Percentiles rank a stretch among this genome's conserved stretches.
Conservation (phyloP, 2,113 vertebrate genomes). For the Rhynchomys soricoides region DNA sequence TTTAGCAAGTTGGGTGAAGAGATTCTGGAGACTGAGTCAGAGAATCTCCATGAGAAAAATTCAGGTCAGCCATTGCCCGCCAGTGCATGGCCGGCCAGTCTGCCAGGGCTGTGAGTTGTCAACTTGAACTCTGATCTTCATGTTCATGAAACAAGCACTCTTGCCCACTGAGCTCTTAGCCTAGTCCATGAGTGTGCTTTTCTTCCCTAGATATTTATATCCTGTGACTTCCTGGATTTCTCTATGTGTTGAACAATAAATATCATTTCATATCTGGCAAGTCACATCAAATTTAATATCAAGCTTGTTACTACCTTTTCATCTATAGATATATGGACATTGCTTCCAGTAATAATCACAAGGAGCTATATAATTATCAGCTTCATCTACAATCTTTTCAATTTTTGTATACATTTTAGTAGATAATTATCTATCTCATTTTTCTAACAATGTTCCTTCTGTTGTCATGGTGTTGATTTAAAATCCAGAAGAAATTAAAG, state of each 20-base stretch:
- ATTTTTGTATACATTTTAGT: neutral
- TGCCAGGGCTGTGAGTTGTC: too few species aligned
- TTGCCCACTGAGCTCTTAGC: neutral
- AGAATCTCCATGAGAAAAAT: too few species aligned
- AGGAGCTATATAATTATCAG: neutral
- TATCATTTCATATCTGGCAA: neutral
- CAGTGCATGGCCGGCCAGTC: too few species aligned
- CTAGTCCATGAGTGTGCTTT: too few species aligned
- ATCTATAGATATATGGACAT: neutral
- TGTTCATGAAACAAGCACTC: neutral
- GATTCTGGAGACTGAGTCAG: too few species aligned
- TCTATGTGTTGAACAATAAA: neutral
- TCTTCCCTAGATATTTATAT: neutral
- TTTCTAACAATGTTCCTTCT: neutral
- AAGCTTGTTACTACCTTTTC: neutral
- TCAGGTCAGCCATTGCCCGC: too few species aligned
- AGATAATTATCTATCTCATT: neutral
- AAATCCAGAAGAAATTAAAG: slow-evolving; percentile 1
- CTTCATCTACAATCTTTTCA: neutral
- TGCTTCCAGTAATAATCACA: neutral
- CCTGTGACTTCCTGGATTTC: neutral
- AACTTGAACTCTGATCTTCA: neutral
- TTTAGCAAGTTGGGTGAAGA: too few species aligned
- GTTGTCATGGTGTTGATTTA: neutral
- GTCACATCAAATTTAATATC: neutral